Conservation (phyloP, 2,113 vertebrate genomes). For the Notarius lentiginosus region DNA sequence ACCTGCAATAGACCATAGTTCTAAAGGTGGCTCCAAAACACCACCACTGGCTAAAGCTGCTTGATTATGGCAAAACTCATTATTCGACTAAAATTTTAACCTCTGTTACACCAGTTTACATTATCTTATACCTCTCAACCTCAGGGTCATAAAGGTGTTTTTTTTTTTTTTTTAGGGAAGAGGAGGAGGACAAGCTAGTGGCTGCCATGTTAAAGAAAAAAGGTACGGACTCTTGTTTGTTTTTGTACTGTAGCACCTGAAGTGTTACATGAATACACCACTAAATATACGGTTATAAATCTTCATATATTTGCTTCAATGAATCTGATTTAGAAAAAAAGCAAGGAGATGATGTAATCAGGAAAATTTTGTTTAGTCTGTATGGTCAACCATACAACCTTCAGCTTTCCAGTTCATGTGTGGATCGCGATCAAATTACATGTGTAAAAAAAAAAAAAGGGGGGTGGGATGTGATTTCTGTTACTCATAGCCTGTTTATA, state of each 20-base stretch:
- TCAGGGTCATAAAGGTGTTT: neutral
- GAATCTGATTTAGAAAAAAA: neutral
- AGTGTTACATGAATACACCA: neutral
- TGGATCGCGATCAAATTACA: neutral
- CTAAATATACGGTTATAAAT: neutral
- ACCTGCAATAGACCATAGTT: no score
- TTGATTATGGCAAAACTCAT: no score
- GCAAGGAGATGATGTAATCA: neutral
- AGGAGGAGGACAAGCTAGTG: conserved; percentile 95
- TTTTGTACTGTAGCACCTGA: neutral
- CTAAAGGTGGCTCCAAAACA: no score
- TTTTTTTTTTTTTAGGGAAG: conserved; percentile 75
- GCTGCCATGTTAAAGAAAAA: conserved; percentile 94
- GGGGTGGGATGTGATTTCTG: neutral
- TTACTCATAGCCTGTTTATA: neutral
- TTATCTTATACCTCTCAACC: no score
- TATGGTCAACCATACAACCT: neutral
- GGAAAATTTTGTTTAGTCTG: neutral
- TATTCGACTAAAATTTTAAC: no score
- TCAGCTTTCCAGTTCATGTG: neutral
- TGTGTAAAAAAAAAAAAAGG: no score
- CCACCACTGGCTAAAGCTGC: no score
- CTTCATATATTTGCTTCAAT: neutral
- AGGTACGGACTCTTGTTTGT: conserved; percentile 69
- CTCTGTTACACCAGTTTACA: no score